Conservation (phyloP, 2,797 vertebrate species). For the Smutsia temminckii region DNA sequence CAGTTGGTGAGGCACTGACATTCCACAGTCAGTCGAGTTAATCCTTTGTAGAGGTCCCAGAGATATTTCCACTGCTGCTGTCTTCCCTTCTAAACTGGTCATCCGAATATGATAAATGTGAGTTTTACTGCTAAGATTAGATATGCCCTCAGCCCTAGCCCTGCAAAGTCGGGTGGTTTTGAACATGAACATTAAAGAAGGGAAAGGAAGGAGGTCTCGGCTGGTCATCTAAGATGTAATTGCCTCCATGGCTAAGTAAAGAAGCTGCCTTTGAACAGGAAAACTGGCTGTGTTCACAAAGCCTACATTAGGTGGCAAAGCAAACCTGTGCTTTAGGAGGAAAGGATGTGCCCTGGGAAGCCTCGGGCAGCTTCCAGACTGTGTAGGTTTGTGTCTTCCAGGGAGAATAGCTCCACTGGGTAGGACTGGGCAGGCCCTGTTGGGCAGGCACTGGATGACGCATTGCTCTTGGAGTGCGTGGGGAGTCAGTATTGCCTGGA, state of each 20-base stretch:
- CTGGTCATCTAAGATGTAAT: neutral
- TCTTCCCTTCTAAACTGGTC: slow-evolving; percentile 50
- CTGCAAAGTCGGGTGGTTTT: neutral
- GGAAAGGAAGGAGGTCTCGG: neutral
- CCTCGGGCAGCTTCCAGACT: neutral
- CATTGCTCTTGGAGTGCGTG: fast-evolving
- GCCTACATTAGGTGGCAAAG: neutral
- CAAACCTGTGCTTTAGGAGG: neutral
- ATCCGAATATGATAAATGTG: slow-evolving; percentile 40
- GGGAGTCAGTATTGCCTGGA: neutral
- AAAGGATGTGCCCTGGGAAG: neutral
- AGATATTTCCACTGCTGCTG: slow-evolving; percentile 37
- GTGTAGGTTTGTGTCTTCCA: neutral
- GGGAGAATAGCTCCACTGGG: neutral
- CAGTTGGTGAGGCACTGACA: slow-evolving; percentile 20
- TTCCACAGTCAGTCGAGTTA: slow-evolving; percentile 55
- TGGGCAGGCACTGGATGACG: neutral
- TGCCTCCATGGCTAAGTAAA: neutral
- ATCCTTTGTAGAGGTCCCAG: slow-evolving; percentile 40
- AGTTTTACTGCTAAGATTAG: slow-evolving; percentile 52
- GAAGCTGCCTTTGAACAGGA: slow-evolving; percentile 4
- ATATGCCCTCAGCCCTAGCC: neutral
- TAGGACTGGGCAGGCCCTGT: neutral
- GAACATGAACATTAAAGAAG: neutral
- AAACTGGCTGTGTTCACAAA: neutral